Evolutionary conservation across 2,797 vertebrate genomes (phyloP), one percentile per base, ranked within the genome.

Genomic region (Pseudopleuronectes americanus): DNA sequence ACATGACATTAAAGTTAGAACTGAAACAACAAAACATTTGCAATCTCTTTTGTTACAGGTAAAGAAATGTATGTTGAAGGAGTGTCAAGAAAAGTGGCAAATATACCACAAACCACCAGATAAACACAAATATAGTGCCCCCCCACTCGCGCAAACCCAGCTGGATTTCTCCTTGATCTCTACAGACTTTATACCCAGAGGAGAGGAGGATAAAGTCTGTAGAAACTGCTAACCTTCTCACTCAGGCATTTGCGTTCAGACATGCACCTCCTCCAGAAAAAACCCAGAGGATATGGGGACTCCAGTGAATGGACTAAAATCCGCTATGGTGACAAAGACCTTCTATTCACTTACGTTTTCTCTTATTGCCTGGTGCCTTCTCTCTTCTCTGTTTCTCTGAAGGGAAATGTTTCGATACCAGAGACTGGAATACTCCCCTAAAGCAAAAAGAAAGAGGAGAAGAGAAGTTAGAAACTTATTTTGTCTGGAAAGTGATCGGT

Each of bases 341-440:
- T 49, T 8, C 23, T 10, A 8, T 28, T 49, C 9, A 90, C 97
- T 94, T 93, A 98, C 97, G 94, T 96, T 97, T 99, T 83, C 97
- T 96, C 82, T 99, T 99, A 85, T 87, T 95, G 67, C 95, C 94
- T 0, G 92, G 91, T 71, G 91, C 94, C 86, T 97, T 97, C 81
- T 98, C 97, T 84, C 96, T 92, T 84, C 95, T 96, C 90, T 97
- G 95, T 88, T 98, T 99, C 89, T 96, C 96, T 67, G 96, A 97
- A 43, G 97, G 97, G 90, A 99, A 99, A 92, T 99, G 97, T 91
- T 98, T 99, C 71, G 92, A 92, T 84, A 99, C 97, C 54, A 99
- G 94, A 33, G 97, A 98, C 87, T 97, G 95, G 92, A 99, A 98
- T 68, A 99, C 97, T 76, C 97, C 97, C 93, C 97, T 99, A 12